phyloP scores from a whole-genome alignment of 2,113 vertebrate species.

The Nothobranchius furzeri region DNA sequence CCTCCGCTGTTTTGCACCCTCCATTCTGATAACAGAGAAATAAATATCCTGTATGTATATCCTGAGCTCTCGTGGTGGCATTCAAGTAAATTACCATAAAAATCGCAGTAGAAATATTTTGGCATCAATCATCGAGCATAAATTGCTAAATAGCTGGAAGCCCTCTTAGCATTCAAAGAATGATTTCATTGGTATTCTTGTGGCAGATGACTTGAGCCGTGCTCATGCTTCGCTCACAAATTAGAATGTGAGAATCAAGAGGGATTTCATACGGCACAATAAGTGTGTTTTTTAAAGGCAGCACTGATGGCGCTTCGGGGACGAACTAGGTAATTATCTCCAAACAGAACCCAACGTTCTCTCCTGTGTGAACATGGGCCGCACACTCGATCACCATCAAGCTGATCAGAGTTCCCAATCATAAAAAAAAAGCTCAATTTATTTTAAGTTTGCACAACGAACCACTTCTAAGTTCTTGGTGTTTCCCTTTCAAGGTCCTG shows the following conservation, averaged over 20 bases:
- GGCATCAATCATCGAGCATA: constrained; percentile 60
- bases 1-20: constrained; percentile 53
- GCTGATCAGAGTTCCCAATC: constrained; percentile 26
- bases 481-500: too few species aligned
- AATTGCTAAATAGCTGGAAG: constrained; percentile 66
- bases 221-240: constrained; percentile 54
- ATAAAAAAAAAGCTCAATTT: constrained; percentile 21
- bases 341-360: constrained; percentile 47
- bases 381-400: constrained; percentile 32
- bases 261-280: constrained; percentile 57
- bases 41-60: constrained; percentile 52
- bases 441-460: constrained; percentile 24
- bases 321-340: constrained; percentile 65
- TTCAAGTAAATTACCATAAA: constrained; percentile 68
- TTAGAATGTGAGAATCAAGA: constrained; percentile 65
- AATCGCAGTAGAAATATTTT: constrained; percentile 67
- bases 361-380: constrained; percentile 39
- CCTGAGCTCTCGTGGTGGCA: constrained; percentile 52
- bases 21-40: constrained; percentile 48
- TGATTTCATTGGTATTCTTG: constrained; percentile 61
- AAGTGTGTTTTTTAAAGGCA: constrained; percentile 60
- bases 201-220: constrained; percentile 62
- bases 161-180: constrained; percentile 55
- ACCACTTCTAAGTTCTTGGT: too few species aligned
- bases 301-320: constrained; percentile 62